Percentiles rank a stretch among this genome's conserved stretches.
Evolutionary conservation across 1,140 invertebrate genomes (phyloP).

Genomic region (Zaprionus ghesquierei): DNA sequence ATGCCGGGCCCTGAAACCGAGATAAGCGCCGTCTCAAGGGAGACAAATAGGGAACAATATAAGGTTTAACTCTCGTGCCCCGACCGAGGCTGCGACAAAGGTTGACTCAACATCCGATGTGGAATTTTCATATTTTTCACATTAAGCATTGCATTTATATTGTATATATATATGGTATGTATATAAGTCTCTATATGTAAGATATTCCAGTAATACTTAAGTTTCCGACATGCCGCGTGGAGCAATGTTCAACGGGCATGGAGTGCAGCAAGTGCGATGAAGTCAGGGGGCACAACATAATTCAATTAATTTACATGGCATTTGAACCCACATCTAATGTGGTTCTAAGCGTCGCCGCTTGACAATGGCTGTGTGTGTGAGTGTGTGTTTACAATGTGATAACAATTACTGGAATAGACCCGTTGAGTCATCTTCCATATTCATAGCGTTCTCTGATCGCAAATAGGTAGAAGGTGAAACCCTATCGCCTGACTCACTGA

Average conservation of each 20-base stretch:
- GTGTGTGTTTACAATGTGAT: constrained; percentile 10
- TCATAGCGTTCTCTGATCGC: not conserved
- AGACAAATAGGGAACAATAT: not conserved
- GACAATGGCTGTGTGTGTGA: not conserved
- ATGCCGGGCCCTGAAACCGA: not conserved
- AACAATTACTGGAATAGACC: constrained; percentile 8
- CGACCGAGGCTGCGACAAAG: not conserved
- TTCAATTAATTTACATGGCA: constrained; percentile 32
- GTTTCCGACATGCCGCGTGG: not conserved
- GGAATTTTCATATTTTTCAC: not conserved
- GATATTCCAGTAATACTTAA: constrained; percentile 9
- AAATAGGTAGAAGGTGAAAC: not conserved
- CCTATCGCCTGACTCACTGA: constrained; percentile 13
- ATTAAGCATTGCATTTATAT: not conserved
- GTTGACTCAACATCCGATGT: constrained; percentile 11
- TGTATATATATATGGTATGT: not conserved
- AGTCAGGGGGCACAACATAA: constrained; percentile 12
- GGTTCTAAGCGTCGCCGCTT: not conserved
- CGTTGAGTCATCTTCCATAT: constrained; percentile 13
- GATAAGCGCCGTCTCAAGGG: constrained; percentile 10
- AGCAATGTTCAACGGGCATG: not conserved
- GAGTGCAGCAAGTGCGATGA: not conserved
- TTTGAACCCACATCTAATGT: constrained; percentile 29
- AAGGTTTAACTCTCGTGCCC: not conserved
- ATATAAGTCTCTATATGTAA: not conserved